phyloP scores from a whole-genome alignment of 2,113 vertebrate genomes.

The Engraulis encrasicolus region DNA sequence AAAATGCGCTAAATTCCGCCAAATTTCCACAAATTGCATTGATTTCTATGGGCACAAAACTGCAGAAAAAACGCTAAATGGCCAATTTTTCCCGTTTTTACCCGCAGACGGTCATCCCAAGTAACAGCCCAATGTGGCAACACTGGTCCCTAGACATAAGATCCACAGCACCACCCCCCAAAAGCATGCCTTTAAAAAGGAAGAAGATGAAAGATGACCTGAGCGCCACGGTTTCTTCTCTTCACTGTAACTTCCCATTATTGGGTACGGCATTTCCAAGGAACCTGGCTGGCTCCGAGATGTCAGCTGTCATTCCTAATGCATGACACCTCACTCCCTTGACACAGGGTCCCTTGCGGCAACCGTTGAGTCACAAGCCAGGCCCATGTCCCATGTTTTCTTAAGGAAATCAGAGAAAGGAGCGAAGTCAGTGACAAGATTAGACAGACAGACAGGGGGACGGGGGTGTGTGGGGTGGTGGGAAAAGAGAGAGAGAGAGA shows the following conservation, averaged over 20 bases:
- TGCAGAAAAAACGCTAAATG: too few relatives aligned
- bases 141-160: too few relatives aligned
- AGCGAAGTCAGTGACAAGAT: background rate
- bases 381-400: slow-evolving; percentile 11
- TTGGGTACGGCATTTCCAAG: slow-evolving; percentile 23
- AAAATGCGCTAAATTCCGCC: too few relatives aligned
- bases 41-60: too few relatives aligned
- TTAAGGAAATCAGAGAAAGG: slow-evolving; percentile 35
- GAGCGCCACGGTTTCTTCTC: background rate
- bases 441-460: too few relatives aligned
- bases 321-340: slow-evolving; percentile 18
- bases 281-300: slow-evolving; percentile 29
- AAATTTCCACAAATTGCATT: too few relatives aligned
- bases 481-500: background rate
- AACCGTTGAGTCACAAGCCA: slow-evolving; percentile 15
- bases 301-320: slow-evolving; percentile 44
- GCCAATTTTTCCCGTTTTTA: too few relatives aligned
- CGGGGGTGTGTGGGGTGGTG: too few relatives aligned
- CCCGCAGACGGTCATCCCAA: too few relatives aligned
- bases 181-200: too few relatives aligned
- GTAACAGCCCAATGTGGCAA: too few relatives aligned
- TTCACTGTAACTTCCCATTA: background rate
- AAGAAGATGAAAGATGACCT: background rate
- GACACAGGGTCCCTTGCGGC: background rate
- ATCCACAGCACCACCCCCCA: too few relatives aligned